Evolutionary conservation across 2,797 vertebrate species (phyloP).

Genomic region (Bradypus variegatus): DNA sequence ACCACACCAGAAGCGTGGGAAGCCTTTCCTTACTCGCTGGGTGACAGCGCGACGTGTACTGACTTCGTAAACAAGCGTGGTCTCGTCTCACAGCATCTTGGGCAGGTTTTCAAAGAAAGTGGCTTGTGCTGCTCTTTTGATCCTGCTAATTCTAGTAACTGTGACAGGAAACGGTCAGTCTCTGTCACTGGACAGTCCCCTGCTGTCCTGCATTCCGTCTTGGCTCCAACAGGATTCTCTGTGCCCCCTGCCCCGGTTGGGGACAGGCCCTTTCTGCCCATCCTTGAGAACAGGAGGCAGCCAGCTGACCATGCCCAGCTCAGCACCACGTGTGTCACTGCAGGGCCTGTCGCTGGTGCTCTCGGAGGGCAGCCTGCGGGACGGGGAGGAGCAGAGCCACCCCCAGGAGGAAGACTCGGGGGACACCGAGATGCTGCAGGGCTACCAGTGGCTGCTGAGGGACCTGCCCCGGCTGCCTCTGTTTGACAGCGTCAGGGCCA

Average conservation of each 20-base stretch:
- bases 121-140: too few relatives aligned
- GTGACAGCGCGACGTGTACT: too few relatives aligned
- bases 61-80: too few relatives aligned
- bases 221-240: too few relatives aligned
- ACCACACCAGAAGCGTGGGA: fast-evolving
- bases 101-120: too few relatives aligned
- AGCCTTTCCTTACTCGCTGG: not conserved
- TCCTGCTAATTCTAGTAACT: too few relatives aligned
- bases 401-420: slow-evolving; percentile 90
- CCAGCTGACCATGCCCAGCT: not conserved
- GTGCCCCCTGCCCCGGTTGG: not conserved
- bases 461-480: slow-evolving; percentile 92
- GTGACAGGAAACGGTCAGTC: too few relatives aligned
- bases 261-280: too few relatives aligned
- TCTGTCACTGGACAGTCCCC: not conserved
- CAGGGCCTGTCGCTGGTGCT: slow-evolving; percentile 95
- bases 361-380: slow-evolving; percentile 86
- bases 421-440: slow-evolving; percentile 84
- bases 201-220: too few relatives aligned
- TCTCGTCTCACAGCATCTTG: too few relatives aligned
- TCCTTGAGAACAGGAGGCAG: too few relatives aligned
- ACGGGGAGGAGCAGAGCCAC: slow-evolving; percentile 91
- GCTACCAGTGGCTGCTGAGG: slow-evolving; percentile 94
- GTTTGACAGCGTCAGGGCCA: slow-evolving; percentile 89
- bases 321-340: not conserved